Evolutionary conservation across 2,113 vertebrate genomes (phyloP).

Genomic region (Onychostruthus taczanowskii): DNA sequence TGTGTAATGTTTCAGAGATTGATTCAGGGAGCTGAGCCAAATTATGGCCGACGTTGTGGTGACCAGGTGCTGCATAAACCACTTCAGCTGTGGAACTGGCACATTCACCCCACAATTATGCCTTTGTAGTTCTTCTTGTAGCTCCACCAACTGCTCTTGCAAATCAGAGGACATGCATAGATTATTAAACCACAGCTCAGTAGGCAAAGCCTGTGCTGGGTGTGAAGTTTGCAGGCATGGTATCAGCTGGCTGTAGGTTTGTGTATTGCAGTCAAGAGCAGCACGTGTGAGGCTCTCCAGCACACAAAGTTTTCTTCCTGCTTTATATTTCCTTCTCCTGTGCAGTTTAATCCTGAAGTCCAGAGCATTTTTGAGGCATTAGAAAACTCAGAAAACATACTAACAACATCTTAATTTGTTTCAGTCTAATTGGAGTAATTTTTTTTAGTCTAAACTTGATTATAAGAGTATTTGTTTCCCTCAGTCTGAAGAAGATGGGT

Average conservation of each 20-base stretch:
- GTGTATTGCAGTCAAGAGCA: not conserved
- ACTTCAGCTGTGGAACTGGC: constrained; percentile 5
- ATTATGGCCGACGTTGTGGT: not conserved
- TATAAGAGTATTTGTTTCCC: not conserved
- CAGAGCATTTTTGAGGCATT: not conserved
- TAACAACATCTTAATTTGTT: not conserved
- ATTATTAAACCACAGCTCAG: not conserved
- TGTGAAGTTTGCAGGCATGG: not conserved
- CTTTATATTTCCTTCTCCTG: not conserved
- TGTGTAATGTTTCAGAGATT: not conserved
- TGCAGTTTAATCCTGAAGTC: not conserved
- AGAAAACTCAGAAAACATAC: not conserved
- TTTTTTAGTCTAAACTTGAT: not conserved
- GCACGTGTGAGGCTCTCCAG: not conserved
- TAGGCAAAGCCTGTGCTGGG: not conserved
- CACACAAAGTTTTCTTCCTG: not conserved
- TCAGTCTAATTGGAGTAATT: not conserved
- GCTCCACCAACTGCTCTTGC: not conserved
- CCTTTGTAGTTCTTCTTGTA: not conserved
- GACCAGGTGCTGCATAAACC: constrained; percentile 10
- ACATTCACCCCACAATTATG: not conserved
- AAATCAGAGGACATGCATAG: not conserved
- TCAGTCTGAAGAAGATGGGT: not conserved
- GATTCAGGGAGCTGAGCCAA: not conserved
- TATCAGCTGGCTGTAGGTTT: not conserved